Base-by-base conservation (phyloP, 2,797 vertebrate genomes). In the Ctenosaura bakeri region DNA sequence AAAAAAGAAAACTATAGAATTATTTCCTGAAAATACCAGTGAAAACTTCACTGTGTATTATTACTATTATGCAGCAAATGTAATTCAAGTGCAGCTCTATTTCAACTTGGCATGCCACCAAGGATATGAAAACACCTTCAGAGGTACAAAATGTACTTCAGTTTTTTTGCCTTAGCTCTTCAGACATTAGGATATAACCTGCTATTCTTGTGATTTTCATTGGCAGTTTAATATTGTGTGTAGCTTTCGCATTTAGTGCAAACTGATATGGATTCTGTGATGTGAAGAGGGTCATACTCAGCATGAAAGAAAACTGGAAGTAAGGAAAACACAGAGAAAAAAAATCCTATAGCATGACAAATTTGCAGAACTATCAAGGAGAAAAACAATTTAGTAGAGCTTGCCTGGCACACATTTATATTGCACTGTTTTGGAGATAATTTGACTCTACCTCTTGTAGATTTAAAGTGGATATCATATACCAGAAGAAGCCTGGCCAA, bases 381-480 rank as follows among this genome's bases (percentile, higher is more conserved):
- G 56, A 91, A 14, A 79, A 86, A 92, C 4, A 83, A 50, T 94
- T 91, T 89, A 92, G 26, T 81, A 73, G 74, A 92, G 42, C 56
- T 90, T 91, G 90, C 78, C 46, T 90, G 59, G 88, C 62, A 69
- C 54, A 78, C 18, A n/a, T 16, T 54, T 62, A 59, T 66, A n/a
- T 73, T 90, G 94, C 81, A 85, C 73, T 90, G 93, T 85, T 93
- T 96, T 95, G 93, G 94, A 46, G 42, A 92, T 93, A 81, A 94
- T 95, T 94, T 94, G 29, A 82, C 86, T 94, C 91, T 92, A 71
- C 52, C 85, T 92, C 84, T 85, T 83, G 88, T 89, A 93, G 92
- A 93, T 95, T 95, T 92, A 93, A 46, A 77, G 93, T 84, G 92
- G 94, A 80, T 94, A 94, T 94, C 71, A 88, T 88, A 86, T n/a